Base-by-base conservation (phyloP, 1,140 invertebrate species). In the Scaptodrosophila lebanonensis region DNA sequence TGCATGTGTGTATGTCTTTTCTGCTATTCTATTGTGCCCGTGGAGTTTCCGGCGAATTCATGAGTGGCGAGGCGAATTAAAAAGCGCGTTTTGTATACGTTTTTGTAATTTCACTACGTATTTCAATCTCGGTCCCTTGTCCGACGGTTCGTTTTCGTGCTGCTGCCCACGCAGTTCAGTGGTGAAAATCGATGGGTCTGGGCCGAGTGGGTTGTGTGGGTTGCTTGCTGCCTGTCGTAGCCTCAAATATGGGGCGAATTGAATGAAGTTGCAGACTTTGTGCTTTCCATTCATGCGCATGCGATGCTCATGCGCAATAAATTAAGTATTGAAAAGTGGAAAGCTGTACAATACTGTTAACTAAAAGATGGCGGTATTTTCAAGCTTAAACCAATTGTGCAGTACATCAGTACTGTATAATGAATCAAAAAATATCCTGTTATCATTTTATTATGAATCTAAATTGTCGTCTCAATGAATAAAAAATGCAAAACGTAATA, bases 181-280 rank as follows among this genome's bases (percentile, higher is more conserved):
- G 68, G 64, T 72, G 72, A 79, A 79, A 79, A 79, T 79, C 73
- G 75, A 79, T 79, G 69, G 59, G 48, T 49, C 43, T 45, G n/a
- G 42, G 39, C 35, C 40, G 40, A 47, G 39, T 44, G 48, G 51
- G 47, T 47, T 22, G 36, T 27, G 42, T 64, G 32, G 30, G 44
- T 29, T n/a, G n/a, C n/a, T n/a, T n/a, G n/a, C n/a, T n/a, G n/a
- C n/a, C n/a, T n/a, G n/a, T n/a, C n/a, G n/a, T n/a, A n/a, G n/a
- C n/a, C n/a, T n/a, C n/a, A n/a, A n/a, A n/a, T n/a, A n/a, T n/a
- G n/a, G n/a, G n/a, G n/a, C n/a, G n/a, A n/a, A n/a, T n/a, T n/a
- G n/a, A 18, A n/a, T n/a, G 16, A 43, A 29, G 15, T 17, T 13
- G 40, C 7, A 45, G 11, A 15, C 9, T 27, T 15, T 16, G 13